Evolutionary conservation across 2,797 vertebrate species (phyloP).

Genomic region (Philypnodon macrostomus): DNA sequence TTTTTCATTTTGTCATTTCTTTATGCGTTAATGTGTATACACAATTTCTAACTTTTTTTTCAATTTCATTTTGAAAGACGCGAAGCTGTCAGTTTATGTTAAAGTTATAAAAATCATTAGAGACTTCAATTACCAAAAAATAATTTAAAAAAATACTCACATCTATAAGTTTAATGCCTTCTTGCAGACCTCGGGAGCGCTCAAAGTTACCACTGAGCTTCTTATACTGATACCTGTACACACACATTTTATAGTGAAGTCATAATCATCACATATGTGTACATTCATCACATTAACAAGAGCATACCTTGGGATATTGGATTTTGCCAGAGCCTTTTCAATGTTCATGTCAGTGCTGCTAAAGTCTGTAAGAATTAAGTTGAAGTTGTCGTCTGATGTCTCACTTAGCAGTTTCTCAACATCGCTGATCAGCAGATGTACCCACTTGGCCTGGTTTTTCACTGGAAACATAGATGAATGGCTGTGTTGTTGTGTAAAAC

Average conservation of each 20-base stretch:
- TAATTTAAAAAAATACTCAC: slow-evolving; percentile 76
- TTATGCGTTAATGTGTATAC: too few species aligned
- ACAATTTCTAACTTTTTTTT: too few species aligned
- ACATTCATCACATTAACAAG: too few species aligned
- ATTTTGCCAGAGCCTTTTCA: slow-evolving; percentile 79
- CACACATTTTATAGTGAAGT: too few species aligned
- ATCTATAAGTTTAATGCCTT: slow-evolving; percentile 84
- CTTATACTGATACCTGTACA: slow-evolving; percentile 82
- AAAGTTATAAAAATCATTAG: too few species aligned
- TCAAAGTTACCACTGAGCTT: slow-evolving; percentile 88
- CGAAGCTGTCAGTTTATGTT: too few species aligned
- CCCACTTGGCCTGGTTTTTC: slow-evolving; percentile 97
- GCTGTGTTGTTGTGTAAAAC: too few species aligned
- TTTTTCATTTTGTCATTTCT: too few species aligned
- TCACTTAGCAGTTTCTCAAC: slow-evolving; percentile 83
- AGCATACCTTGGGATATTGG: slow-evolving; percentile 80
- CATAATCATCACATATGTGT: too few species aligned
- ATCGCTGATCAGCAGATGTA: slow-evolving; percentile 87
- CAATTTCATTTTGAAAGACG: too few species aligned
- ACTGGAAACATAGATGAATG: slow-evolving; percentile 63
- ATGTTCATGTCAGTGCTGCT: slow-evolving; percentile 91
- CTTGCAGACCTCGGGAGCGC: slow-evolving; percentile 91
- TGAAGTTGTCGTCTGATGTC: slow-evolving; percentile 85
- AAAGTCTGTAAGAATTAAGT: slow-evolving; percentile 89
- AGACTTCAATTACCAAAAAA: too few species aligned